phyloP scores from a whole-genome alignment of 1,140 invertebrate genomes.

The Ruditapes philippinarum region DNA sequence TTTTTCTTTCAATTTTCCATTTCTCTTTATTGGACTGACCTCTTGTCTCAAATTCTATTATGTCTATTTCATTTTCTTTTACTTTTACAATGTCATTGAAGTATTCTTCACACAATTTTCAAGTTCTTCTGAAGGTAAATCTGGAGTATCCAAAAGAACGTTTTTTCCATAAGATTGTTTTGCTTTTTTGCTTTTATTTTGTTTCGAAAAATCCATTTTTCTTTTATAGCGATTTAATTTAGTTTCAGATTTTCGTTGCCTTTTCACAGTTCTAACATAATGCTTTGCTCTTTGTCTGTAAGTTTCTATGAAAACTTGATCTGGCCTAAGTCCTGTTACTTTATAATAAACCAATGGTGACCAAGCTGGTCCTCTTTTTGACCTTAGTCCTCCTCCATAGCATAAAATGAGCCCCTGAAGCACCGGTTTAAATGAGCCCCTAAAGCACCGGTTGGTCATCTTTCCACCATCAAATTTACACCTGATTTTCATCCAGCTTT shows the following conservation, averaged over 20 bases:
- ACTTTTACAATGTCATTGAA: neutral
- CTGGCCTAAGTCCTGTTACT: conserved; percentile 18
- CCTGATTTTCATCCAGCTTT: neutral
- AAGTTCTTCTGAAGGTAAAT: neutral
- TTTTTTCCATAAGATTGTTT: conserved; percentile 12
- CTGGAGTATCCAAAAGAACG: neutral
- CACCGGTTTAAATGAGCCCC: neutral
- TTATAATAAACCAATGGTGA: neutral
- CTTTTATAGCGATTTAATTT: neutral
- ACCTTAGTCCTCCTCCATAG: neutral
- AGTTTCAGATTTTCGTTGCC: neutral
- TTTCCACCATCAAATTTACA: conserved; percentile 24
- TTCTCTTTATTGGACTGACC: conserved; percentile 6
- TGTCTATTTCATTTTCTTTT: too few relatives aligned
- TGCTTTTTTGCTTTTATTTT: neutral
- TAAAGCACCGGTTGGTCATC: neutral
- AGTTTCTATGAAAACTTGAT: conserved; percentile 8
- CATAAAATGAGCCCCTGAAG: conserved; percentile 4
- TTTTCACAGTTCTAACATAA: neutral
- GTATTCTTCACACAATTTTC: conserved; percentile 27
- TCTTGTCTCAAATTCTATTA: conserved; percentile 1
- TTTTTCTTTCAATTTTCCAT: conserved; percentile 20
- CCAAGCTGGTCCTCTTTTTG: neutral
- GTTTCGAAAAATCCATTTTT: conserved; percentile 15
- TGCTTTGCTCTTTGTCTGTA: neutral